These are phyloP conservation scores for Margaritifera margaritifera DNA, from an alignment of 2,888 invertebrate species.

Conservation along the genomic window DNA sequence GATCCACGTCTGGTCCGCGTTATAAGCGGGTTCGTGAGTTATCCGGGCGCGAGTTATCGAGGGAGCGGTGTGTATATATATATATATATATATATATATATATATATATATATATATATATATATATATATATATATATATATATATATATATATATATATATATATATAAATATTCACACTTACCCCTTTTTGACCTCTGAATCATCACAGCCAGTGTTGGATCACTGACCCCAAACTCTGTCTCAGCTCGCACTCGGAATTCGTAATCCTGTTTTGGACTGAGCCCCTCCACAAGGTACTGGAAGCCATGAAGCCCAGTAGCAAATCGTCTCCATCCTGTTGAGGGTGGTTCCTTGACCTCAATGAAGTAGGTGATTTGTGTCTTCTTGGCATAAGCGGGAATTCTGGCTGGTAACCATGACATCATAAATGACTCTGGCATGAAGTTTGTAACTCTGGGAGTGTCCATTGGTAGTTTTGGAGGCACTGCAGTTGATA, in stretches of 20 bases:
- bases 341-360: conserved; percentile 44
- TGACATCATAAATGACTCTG: conserved; percentile 88
- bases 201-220: conserved; percentile 84
- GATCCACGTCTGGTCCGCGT: too few species aligned
- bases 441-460: conserved; percentile 93
- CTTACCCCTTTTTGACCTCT: conserved; percentile 48
- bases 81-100: too few species aligned
- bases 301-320: conserved; percentile 45
- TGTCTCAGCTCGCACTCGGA: conserved; percentile 95
- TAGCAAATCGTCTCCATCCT: conserved; percentile 41
- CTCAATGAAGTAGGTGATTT: conserved; percentile 90
- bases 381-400: conserved; percentile 81
- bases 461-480: conserved; percentile 82
- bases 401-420: conserved; percentile 96
- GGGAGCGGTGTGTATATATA: too few species aligned
- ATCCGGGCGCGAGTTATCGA: too few species aligned
- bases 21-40: too few species aligned
- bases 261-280: conserved; percentile 95
- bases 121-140: too few species aligned
- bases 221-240: conserved; percentile 97
- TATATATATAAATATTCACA: too few species aligned
- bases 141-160: too few species aligned
- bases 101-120: too few species aligned
- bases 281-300: conserved; percentile 76
- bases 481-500: conserved; percentile 40